Conservation (phyloP, 2,797 vertebrate genomes). For the Valencia hispanica region DNA sequence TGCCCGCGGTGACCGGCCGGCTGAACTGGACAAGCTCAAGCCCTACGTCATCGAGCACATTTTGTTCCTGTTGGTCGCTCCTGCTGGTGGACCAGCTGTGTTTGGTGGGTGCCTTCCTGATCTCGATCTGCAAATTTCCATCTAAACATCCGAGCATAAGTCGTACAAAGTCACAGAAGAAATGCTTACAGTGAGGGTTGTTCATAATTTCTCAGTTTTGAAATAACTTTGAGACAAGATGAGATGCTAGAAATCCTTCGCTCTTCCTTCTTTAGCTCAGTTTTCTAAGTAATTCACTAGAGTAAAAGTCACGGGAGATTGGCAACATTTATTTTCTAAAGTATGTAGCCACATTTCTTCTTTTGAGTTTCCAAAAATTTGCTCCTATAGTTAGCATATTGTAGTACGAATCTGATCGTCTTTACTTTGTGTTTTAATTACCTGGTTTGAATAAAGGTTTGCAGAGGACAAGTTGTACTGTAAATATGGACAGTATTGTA, state of each 20-base stretch:
- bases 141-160: background rate
- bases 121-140: background rate
- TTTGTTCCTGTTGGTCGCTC: conserved; percentile 88
- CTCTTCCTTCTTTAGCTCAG: background rate
- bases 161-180: background rate
- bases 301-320: background rate
- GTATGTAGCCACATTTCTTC: background rate
- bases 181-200: background rate
- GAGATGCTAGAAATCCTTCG: background rate
- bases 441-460: background rate
- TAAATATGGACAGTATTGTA: conserved; percentile 1
- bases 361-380: background rate
- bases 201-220: background rate
- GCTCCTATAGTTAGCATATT: background rate
- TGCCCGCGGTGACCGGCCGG: conserved; percentile 84
- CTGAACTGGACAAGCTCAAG: conserved; percentile 92
- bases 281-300: background rate
- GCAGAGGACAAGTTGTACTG: background rate
- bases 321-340: background rate
- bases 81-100: conserved; percentile 67
- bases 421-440: background rate
- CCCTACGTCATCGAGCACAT: conserved; percentile 95
- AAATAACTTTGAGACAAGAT: background rate
- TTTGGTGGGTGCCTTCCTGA: conserved; percentile 63
- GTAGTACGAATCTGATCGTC: background rate